phyloP scores from a whole-genome alignment of 1,140 invertebrate genomes.

The Ruditapes philippinarum region DNA sequence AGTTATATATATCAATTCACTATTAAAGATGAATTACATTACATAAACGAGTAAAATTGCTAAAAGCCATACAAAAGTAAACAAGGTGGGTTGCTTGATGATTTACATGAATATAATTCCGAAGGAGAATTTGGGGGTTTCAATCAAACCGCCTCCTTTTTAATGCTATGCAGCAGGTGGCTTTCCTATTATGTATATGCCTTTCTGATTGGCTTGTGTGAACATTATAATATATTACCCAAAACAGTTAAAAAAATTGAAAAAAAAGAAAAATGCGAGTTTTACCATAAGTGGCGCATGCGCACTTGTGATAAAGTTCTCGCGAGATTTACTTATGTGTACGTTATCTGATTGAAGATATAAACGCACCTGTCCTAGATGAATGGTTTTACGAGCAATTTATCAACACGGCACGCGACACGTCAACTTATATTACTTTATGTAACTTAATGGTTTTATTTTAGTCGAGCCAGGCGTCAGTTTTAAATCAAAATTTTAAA shows the following conservation, averaged over 20 bases:
- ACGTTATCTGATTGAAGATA: conserved; percentile 17
- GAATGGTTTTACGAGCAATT: conserved; percentile 44
- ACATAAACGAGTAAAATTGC: too few species aligned
- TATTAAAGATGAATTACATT: too few species aligned
- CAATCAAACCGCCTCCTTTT: background rate
- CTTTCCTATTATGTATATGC: background rate
- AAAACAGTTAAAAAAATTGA: background rate
- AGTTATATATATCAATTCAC: too few species aligned
- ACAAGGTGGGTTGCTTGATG: background rate
- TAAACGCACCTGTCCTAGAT: conserved; percentile 28
- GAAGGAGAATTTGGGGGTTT: background rate
- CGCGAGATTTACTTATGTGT: conserved; percentile 44
- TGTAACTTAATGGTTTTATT: conserved; percentile 52
- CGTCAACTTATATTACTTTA: conserved; percentile 49
- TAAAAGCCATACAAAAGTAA: too few species aligned
- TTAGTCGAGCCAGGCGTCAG: conserved; percentile 18
- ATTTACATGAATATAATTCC: background rate
- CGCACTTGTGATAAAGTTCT: background rate
- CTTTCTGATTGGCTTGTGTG: background rate
- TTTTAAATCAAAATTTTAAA: conserved; percentile 19
- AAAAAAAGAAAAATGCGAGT: background rate
- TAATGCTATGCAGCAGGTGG: background rate
- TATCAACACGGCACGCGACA: conserved; percentile 49
- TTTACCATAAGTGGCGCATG: conserved; percentile 20
- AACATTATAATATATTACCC: conserved; percentile 11